Conservation (phyloP, 92 coral and sea anemone genomes). For the Actinostola sp. region DNA sequence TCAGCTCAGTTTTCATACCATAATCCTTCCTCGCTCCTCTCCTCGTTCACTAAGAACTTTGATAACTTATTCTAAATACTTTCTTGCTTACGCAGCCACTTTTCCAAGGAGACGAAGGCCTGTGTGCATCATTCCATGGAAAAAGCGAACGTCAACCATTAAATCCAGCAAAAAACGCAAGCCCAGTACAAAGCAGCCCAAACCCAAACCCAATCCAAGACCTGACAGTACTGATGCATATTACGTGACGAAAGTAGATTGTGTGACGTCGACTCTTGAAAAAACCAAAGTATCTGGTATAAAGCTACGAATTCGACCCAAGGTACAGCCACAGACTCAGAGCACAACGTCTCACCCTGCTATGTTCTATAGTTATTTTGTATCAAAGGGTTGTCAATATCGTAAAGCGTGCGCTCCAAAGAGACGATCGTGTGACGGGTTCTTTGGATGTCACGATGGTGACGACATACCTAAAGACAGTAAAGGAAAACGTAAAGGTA, state of each 20-base stretch:
- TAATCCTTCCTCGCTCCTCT: too few relatives aligned
- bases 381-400: conserved; percentile 62
- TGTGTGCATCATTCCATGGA: conserved; percentile 79
- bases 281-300: conserved; percentile 44
- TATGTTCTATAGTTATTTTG: conserved; percentile 67
- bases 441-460: conserved; percentile 82
- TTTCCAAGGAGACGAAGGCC: conserved; percentile 61
- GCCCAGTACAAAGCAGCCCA: conserved; percentile 20
- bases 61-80: too few relatives aligned
- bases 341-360: conserved; percentile 74
- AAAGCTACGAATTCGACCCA: conserved; percentile 36
- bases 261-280: conserved; percentile 54
- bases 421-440: conserved; percentile 76
- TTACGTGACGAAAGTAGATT: conserved; percentile 57
- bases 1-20: too few relatives aligned
- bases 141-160: conserved; percentile 47
- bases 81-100: conserved; percentile 7
- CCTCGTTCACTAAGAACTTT: too few relatives aligned
- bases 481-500: conserved; percentile 43
- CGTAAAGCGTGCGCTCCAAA: conserved; percentile 68
- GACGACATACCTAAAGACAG: conserved; percentile 19
- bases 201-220: conserved; percentile 6
- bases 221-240: conserved; percentile 35
- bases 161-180: conserved; percentile 35
- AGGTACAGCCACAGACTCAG: conserved; percentile 26